These are phyloP conservation scores for Alosa sapidissima DNA, from an alignment of 2,797 vertebrate genomes.

Conservation along the genomic window DNA sequence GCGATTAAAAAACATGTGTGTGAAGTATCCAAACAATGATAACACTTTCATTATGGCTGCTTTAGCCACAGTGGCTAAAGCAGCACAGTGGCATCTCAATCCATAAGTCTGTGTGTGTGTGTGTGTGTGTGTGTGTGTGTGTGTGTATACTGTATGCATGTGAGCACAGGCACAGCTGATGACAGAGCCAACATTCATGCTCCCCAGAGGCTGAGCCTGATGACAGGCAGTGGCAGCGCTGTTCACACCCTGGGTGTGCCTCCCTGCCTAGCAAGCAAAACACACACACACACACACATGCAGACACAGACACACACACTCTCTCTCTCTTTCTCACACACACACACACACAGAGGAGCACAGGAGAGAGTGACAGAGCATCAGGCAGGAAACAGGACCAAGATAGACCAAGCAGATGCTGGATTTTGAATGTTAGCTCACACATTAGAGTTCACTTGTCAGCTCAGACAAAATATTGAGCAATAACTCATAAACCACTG, in stretches of 20 bases:
- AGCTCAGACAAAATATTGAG: constrained; percentile 4
- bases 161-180: not conserved
- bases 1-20: no score
- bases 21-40: no score
- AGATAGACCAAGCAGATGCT: not conserved
- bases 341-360: not conserved
- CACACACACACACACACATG: constrained; percentile 12
- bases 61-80: not conserved
- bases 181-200: constrained; percentile 25
- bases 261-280: not conserved
- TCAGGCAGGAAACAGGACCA: not conserved
- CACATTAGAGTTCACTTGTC: not conserved
- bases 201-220: constrained; percentile 55
- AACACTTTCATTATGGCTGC: no score
- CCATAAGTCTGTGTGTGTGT: not conserved
- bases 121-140: not conserved
- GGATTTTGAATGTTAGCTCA: not conserved
- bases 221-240: constrained; percentile 57
- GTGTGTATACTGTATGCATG: not conserved
- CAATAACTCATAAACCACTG: not conserved
- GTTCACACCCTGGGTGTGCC: not conserved
- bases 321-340: not conserved
- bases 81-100: not conserved
- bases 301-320: constrained; percentile 9
- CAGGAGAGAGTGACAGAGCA: not conserved